A percentile compares a stretch with the other conserved stretches of the same genome.
Evolutionary conservation across 1,140 invertebrate genomes (phyloP).

Genomic region (Leptoteleia sp.): DNA sequence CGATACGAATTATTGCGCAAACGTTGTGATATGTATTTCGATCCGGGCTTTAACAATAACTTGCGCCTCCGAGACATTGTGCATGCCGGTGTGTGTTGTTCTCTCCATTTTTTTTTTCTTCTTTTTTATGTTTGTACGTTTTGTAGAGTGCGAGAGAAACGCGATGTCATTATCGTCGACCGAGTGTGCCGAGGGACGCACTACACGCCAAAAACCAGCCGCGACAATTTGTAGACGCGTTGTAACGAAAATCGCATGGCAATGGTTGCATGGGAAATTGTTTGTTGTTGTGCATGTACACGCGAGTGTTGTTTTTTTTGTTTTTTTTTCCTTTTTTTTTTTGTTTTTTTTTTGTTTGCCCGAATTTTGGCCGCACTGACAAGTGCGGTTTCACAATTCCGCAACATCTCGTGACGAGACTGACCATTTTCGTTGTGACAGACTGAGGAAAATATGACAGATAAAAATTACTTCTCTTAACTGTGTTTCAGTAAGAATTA

Average conservation of each 20-base stretch:
- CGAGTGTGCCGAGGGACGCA: conserved; percentile 54
- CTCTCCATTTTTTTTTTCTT: conserved; percentile 46
- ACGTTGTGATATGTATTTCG: conserved; percentile 20
- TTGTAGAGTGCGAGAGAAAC: conserved; percentile 66
- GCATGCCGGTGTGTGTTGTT: conserved; percentile 58
- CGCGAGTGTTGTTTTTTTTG: too few species aligned
- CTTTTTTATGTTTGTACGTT: conserved; percentile 67
- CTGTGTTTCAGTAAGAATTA: too few species aligned
- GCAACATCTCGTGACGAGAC: too few species aligned
- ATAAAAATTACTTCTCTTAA: too few species aligned
- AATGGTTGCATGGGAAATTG: conserved; percentile 15
- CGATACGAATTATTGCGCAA: neutral
- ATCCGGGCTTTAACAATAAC: neutral
- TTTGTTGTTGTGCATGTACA: neutral
- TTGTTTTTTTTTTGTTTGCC: too few species aligned
- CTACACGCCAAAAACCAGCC: conserved; percentile 30
- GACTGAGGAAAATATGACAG: too few species aligned
- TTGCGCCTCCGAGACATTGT: conserved; percentile 36
- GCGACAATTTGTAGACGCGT: conserved; percentile 2
- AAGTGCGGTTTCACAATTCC: too few species aligned
- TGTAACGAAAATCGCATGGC: conserved; percentile 26
- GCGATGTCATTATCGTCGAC: conserved; percentile 46
- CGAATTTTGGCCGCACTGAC: neutral
- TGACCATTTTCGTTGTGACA: too few species aligned
- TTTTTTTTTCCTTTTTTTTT: too few species aligned